phyloP scores from a whole-genome alignment of 2,113 vertebrate genomes.

The Myrmecobius fasciatus region DNA sequence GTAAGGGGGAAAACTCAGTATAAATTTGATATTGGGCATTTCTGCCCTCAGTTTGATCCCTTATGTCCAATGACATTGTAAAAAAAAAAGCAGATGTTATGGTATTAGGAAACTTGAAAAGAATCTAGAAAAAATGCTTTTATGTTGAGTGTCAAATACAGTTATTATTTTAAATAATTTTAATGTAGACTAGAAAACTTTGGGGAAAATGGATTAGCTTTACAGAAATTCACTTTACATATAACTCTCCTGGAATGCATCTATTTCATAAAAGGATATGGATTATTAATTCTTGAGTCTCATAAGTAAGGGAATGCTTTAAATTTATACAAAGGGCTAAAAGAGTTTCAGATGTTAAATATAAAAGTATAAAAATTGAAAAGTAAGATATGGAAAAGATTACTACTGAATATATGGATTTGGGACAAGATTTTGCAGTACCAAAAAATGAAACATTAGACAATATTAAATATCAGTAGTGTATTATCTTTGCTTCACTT shows the following conservation, averaged over 20 bases:
- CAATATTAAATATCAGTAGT: background rate
- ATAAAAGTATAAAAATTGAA: background rate
- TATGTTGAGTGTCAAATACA: background rate
- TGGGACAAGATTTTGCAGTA: background rate
- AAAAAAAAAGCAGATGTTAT: background rate
- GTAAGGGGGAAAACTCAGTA: background rate
- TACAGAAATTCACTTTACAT: background rate
- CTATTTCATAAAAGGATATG: background rate
- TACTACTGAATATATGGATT: background rate
- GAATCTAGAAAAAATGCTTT: background rate
- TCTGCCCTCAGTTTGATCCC: background rate
- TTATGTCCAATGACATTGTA: background rate
- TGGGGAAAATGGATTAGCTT: background rate
- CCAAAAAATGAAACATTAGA: background rate
- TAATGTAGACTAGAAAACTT: background rate
- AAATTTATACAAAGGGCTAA: background rate
- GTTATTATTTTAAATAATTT: background rate
- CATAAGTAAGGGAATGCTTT: slow-evolving; percentile 1
- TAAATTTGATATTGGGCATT: background rate
- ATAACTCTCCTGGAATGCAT: background rate
- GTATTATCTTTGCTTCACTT: background rate
- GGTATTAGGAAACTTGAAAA: background rate
- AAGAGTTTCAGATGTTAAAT: slow-evolving; percentile 7
- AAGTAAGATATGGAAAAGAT: slow-evolving; percentile 1
- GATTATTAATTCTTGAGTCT: background rate